phyloP scores from a whole-genome alignment of 2,797 vertebrate species.

The Channa striata region DNA sequence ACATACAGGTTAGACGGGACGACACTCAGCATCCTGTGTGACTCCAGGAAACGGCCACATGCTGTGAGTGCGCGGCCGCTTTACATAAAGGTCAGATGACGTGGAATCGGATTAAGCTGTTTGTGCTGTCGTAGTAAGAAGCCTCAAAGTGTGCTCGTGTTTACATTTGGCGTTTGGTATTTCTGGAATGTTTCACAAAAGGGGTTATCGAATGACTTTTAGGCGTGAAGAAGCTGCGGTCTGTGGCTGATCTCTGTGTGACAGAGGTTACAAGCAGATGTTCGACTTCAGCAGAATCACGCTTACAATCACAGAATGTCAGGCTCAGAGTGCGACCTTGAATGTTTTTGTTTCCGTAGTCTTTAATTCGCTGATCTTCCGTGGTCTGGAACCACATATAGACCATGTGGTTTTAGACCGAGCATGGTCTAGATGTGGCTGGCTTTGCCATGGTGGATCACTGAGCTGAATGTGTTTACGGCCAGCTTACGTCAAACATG shows the following conservation, averaged over 20 bases:
- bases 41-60: neutral
- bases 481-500: conserved; percentile 25
- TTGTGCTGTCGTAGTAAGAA: neutral
- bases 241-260: neutral
- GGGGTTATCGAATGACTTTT: conserved; percentile 6
- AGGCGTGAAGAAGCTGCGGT: neutral
- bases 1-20: neutral
- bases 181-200: conserved; percentile 57
- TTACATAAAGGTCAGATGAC: neutral
- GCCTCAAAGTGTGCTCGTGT: conserved; percentile 37
- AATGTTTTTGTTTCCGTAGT: conserved; percentile 6
- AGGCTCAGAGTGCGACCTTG: conserved; percentile 21
- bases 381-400: conserved; percentile 44
- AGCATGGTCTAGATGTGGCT: neutral
- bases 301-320: neutral
- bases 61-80: neutral
- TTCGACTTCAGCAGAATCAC: conserved; percentile 5
- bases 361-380: conserved; percentile 36
- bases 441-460: conserved; percentile 16
- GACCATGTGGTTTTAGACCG: neutral
- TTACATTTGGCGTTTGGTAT: conserved; percentile 49
- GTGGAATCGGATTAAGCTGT: neutral
- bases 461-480: conserved; percentile 23
- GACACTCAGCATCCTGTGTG: neutral
- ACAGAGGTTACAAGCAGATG: conserved; percentile 25